Conservation (phyloP, 2,113 vertebrate genomes). For the Ranitomeya variabilis region DNA sequence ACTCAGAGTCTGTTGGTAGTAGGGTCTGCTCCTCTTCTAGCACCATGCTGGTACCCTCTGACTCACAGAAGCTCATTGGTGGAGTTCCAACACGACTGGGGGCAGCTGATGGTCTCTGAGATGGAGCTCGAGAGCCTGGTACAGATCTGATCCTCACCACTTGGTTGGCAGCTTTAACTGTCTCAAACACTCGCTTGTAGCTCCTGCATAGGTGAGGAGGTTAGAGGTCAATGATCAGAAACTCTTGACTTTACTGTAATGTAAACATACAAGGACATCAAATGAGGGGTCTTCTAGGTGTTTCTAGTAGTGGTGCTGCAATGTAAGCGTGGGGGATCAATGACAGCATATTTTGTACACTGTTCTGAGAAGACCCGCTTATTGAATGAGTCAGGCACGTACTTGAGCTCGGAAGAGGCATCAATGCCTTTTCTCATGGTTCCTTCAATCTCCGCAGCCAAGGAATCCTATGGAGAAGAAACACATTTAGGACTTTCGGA, state of each 20-base stretch:
- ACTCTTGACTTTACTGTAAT: neutral
- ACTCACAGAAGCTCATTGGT: conserved; percentile 68
- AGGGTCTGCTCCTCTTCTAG: neutral
- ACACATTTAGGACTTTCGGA: neutral
- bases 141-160: conserved; percentile 69
- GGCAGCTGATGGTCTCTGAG: conserved; percentile 59
- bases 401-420: conserved; percentile 81
- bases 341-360: neutral
- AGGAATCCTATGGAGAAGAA: conserved; percentile 66
- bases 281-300: neutral
- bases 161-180: conserved; percentile 78
- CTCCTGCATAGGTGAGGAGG: conserved; percentile 62
- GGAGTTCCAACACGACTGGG: conserved; percentile 77
- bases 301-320: neutral
- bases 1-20: neutral
- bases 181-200: conserved; percentile 81
- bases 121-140: conserved; percentile 68
- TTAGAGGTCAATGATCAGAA: neutral
- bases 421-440: conserved; percentile 82
- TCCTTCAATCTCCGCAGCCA: conserved; percentile 88
- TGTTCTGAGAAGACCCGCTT: neutral
- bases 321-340: neutral
- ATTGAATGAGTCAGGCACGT: conserved; percentile 22
- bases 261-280: neutral
- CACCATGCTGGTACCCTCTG: conserved; percentile 67